Evolutionary conservation across 2,113 vertebrate genomes (phyloP).

Genomic region (Cololabis saira): DNA sequence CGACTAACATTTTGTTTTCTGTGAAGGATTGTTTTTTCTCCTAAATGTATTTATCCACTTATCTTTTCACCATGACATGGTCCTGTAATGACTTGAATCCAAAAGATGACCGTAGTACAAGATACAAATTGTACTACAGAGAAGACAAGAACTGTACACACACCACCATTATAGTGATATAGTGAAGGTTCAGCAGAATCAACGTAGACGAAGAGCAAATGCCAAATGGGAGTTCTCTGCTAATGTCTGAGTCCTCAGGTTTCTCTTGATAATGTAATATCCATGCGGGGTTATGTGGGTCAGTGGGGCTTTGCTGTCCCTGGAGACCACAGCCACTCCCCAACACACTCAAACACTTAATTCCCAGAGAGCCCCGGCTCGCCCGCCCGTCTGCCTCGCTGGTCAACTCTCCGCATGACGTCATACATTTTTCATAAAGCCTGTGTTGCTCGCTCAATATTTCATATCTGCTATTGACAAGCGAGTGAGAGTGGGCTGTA

Average conservation of each 20-base stretch:
- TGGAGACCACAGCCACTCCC: conserved; percentile 55
- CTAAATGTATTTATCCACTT: too few species aligned
- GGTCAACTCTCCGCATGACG: conserved; percentile 49
- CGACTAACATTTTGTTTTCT: too few species aligned
- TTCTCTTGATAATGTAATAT: conserved; percentile 62
- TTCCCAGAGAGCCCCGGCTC: conserved; percentile 35
- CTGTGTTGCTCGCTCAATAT: conserved; percentile 67
- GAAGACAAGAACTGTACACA: background rate
- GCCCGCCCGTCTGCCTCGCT: conserved; percentile 52
- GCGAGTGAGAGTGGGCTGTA: conserved; percentile 24
- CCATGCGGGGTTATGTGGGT: conserved; percentile 73
- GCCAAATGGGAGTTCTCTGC: background rate
- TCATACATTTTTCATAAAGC: conserved; percentile 78
- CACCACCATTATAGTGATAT: background rate
- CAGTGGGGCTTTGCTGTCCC: conserved; percentile 67
- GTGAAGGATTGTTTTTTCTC: too few species aligned
- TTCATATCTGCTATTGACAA: conserved; percentile 72
- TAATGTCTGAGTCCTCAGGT: conserved; percentile 11
- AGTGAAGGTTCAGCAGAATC: background rate
- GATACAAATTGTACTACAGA: too few species aligned
- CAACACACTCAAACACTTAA: conserved; percentile 38
- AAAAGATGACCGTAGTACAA: too few species aligned
- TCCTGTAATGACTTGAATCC: too few species aligned
- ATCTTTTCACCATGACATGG: too few species aligned
- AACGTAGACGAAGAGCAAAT: background rate